phyloP scores from a whole-genome alignment of 2,797 vertebrate species.

The Podargus strigoides region DNA sequence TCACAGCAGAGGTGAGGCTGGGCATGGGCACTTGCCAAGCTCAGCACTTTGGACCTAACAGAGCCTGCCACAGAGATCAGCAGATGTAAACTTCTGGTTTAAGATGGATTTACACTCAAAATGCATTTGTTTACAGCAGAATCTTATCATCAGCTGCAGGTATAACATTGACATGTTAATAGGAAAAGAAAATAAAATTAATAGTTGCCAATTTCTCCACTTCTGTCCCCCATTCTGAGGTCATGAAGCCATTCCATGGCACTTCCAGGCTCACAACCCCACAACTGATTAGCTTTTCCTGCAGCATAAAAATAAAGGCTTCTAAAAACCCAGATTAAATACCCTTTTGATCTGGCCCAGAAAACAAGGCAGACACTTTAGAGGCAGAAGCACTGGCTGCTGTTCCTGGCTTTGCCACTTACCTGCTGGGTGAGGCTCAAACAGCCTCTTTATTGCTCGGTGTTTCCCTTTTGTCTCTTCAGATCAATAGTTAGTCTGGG shows the following conservation, averaged over 20 bases:
- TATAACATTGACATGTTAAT: neutral
- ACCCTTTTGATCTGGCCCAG: neutral
- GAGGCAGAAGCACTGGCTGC: neutral
- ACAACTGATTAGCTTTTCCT: neutral
- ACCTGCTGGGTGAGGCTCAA: neutral
- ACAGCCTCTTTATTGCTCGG: neutral
- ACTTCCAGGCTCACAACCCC: neutral
- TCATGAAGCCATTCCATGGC: neutral
- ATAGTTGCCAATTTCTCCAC: neutral
- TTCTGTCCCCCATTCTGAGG: fast-evolving
- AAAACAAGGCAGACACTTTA: neutral
- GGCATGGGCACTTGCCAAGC: fast-evolving
- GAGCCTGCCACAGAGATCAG: neutral
- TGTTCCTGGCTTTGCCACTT: neutral
- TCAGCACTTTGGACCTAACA: neutral
- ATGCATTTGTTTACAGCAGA: neutral
- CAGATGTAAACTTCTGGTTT: neutral
- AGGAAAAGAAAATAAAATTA: neutral
- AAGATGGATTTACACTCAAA: neutral
- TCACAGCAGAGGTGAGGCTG: fast-evolving
- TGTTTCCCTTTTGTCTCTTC: neutral
- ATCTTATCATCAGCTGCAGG: neutral
- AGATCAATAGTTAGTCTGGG: neutral
- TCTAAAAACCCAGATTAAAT: neutral
- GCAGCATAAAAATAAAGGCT: neutral